These are phyloP conservation scores for Casuarius casuarius DNA, from an alignment of 2,113 vertebrate genomes.

Conservation along the genomic window DNA sequence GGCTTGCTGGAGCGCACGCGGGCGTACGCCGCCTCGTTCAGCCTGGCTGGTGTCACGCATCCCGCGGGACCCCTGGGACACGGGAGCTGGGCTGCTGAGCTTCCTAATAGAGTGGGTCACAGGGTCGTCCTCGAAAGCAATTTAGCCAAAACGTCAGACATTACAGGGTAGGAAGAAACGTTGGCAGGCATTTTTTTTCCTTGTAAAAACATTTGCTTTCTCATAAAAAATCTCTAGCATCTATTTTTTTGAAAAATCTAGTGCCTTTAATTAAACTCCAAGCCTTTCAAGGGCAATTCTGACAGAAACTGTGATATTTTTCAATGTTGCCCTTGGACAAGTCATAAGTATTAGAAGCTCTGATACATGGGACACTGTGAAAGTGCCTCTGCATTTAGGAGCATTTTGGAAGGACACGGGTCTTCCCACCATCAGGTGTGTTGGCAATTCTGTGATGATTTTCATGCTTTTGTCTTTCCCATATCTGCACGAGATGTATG, in stretches of 20 bases:
- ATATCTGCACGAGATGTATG: fast-evolving
- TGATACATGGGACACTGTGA: background rate
- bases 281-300: background rate
- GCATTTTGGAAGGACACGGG: background rate
- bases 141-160: background rate
- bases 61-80: background rate
- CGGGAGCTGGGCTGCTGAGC: background rate
- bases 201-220: background rate
- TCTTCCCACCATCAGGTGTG: background rate
- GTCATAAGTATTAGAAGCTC: background rate
- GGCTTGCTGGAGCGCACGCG: background rate
- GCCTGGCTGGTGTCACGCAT: fast-evolving
- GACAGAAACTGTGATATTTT: slow-evolving; percentile 8
- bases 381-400: background rate
- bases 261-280: background rate
- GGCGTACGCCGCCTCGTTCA: fast-evolving
- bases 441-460: background rate
- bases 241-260: background rate
- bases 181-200: background rate
- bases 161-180: background rate
- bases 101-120: background rate
- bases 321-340: slow-evolving; percentile 13
- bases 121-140: background rate
- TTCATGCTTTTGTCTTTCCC: background rate
- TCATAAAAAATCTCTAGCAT: background rate